phyloP scores from a whole-genome alignment of 2,113 vertebrate species.

The Atrichornis clamosus region DNA sequence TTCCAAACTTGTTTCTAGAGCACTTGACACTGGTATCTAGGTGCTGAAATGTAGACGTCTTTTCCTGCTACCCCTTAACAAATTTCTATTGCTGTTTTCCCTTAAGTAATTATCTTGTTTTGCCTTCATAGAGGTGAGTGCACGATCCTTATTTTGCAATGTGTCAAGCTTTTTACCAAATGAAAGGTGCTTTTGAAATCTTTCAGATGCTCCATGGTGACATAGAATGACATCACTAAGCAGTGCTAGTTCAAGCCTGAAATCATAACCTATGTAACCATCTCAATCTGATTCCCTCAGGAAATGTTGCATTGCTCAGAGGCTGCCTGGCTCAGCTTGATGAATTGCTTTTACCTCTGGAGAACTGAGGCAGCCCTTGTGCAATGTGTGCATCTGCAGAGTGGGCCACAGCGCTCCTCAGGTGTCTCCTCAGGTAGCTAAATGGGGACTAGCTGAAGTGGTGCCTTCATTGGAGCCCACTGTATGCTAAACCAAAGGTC shows the following conservation, averaged over 20 bases:
- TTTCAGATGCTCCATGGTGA: background rate
- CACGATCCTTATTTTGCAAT: background rate
- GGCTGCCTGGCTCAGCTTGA: background rate
- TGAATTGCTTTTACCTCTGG: background rate
- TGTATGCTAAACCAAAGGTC: background rate
- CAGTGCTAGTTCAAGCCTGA: background rate
- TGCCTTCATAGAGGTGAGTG: background rate
- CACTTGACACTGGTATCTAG: constrained; percentile 3
- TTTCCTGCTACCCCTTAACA: background rate
- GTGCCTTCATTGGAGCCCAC: background rate
- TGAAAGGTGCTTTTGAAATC: background rate
- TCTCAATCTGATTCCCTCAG: background rate
- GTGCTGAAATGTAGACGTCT: background rate
- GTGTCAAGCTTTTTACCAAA: background rate
- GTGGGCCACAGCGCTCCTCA: background rate
- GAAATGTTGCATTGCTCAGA: background rate
- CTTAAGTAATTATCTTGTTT: background rate
- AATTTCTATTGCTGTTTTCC: background rate
- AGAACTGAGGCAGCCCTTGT: background rate
- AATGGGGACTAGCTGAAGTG: background rate
- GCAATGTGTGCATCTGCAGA: background rate
- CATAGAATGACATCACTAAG: background rate
- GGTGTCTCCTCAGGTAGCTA: background rate
- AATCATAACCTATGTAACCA: background rate
- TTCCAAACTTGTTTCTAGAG: background rate